A percentile compares a stretch with the other conserved stretches of the same genome.
phyloP scores from a whole-genome alignment of 2,888 invertebrate genomes.

The Pristionchus exspectatus region DNA sequence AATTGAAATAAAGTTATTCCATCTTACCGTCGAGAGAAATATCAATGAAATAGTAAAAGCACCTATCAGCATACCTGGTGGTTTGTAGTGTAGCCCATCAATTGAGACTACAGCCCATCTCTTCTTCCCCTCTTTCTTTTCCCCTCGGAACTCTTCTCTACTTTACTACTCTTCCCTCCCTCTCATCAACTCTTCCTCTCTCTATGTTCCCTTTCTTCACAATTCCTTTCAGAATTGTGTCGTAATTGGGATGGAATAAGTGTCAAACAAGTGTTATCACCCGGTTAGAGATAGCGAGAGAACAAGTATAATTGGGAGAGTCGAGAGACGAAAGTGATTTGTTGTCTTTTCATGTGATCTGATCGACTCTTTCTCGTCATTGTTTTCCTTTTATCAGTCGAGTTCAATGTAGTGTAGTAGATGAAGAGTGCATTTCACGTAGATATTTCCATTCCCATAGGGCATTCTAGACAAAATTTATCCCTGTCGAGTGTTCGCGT shows the following conservation, averaged over 20 bases:
- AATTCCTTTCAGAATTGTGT: neutral
- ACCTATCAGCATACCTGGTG: slow-evolving; percentile 20
- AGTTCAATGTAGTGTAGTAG: slow-evolving; percentile 18
- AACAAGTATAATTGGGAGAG: neutral
- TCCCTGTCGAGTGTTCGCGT: neutral
- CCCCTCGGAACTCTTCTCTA: slow-evolving; percentile 30
- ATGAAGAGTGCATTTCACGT: neutral
- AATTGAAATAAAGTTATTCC: neutral
- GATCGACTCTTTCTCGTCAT: neutral
- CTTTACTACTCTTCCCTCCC: slow-evolving; percentile 31
- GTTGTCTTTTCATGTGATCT: neutral
- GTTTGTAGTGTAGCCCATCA: slow-evolving; percentile 25
- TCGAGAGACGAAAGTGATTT: neutral
- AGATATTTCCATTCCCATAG: neutral
- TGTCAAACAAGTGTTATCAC: neutral
- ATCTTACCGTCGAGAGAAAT: neutral
- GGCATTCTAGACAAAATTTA: neutral
- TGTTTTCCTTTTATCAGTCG: neutral
- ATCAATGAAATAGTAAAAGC: neutral
- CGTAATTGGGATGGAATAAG: neutral
- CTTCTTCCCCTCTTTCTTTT: neutral
- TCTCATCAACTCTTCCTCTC: slow-evolving; percentile 15
- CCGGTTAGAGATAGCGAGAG: neutral
- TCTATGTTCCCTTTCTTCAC: neutral
- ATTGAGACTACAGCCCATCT: neutral